Evolutionary conservation across 2,888 invertebrate genomes (phyloP), one percentile per base, ranked within the genome.

Genomic region (Ophonus ardosiacus): DNA sequence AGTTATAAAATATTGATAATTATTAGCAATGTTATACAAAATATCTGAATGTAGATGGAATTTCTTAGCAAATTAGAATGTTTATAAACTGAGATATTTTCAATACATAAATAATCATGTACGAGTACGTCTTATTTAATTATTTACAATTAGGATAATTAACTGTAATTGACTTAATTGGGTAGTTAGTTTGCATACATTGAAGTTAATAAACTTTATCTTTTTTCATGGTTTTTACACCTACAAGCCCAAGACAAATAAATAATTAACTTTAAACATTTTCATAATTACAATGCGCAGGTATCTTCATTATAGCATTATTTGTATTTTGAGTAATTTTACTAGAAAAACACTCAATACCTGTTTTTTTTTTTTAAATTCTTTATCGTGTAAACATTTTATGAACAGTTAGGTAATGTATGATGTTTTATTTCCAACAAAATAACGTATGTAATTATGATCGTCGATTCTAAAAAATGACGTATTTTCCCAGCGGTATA

Each of bases 111-210:
- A 5, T 31, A 31, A 31, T 31, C 0, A 31, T 31, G 31, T 1
- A 51, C 43, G 43, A 8, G 43, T 51, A 51, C 13, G 43, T 51
- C 8, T 51, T 51, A 51, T 51, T 79, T 18, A 24, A 80, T 80
- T 80, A 80, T 80, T 59, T 59, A 59, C 61, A 80, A 80, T 61
- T 80, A 80, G 24, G 61, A 31, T 80, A 80, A 80, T 80, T 80
- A 80, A 43, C n/a, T 80, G 31, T 61, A 80, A 59, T 80, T 80
- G 59, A 31, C 15, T 61, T 80, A 15, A 80, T 80, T 80, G 61
- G 17, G 17, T 80, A 80, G 38, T 31, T 80, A 61, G 24, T 80
- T 57, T 51, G 43, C 43, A 51, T 51, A 71, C 38, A 15, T 51
- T 51, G 43, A 51, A 51, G 10, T 4, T 51, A 51, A 51, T 51